Evolutionary conservation across 2,888 invertebrate genomes (phyloP), one percentile per base, ranked within the genome.

Genomic region (Rhingia rostrata): DNA sequence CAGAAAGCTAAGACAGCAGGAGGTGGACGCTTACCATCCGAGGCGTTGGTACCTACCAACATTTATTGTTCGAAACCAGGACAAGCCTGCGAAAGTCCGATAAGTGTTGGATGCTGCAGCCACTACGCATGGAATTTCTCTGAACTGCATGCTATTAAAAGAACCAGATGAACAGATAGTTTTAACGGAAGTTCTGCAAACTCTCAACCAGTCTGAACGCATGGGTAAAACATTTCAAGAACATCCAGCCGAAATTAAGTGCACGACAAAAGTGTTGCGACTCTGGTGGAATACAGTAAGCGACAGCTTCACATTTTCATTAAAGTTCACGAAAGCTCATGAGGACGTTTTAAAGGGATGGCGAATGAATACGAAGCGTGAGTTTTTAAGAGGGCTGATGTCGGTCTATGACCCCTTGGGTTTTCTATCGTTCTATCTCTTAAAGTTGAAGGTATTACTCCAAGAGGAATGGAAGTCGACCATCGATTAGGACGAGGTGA

Each of bases 71-170:
- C 88, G 87, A 32, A 75, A 67, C 41, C 82, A 86, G 7, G 87
- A 88, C 10, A 88, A 88, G 53, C 84, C 82, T 6, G 81, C 83
- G 30, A 78, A 87, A 56, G 51, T 87, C 4, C 64, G 88, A 33
- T 56, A 88, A 6, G 88, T 89, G 0, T 88, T 66, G 60, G 88
- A 89, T 72, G 89, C 88, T 4, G 88, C 88, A 4, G 88, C 88
- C 0, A 86, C 61, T 22, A 63, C 49, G 4, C 32, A 87, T 7
- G 88, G 88, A 7, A 39, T 84, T 5, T 86, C 79, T 10, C 58
- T 89, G 30, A 89, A 89, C 66, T 87, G 87, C 12, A 33, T 82
- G 9, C 61, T 90, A 9, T 47, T 89, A 4, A 77, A 85, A 10
- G 89, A 89, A 4, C 88, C 90, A 10, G 54, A 54, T 30, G 14